Evolutionary conservation across 1,140 invertebrate species (phyloP).

Genomic region (Antheraea pernyi): DNA sequence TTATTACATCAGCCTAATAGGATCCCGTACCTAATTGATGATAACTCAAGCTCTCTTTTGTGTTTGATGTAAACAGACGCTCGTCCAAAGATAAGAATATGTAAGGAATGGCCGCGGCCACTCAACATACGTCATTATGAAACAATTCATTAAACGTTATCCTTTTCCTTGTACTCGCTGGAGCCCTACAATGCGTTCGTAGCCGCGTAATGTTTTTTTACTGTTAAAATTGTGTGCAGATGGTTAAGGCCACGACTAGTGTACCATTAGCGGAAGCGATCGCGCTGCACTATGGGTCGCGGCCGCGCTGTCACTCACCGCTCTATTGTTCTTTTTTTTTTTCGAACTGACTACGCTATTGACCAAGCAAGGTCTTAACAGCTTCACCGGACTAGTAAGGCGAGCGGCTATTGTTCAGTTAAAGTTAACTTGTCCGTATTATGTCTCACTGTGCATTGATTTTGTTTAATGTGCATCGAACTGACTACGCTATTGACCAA

Average conservation of each 20-base stretch:
- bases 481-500: too few relatives aligned
- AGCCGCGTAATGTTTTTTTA: slow-evolving; percentile 25
- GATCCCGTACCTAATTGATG: not conserved
- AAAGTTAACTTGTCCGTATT: not conserved
- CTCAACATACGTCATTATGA: not conserved
- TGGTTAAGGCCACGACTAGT: slow-evolving; percentile 9
- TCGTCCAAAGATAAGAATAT: not conserved
- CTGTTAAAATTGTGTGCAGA: slow-evolving; percentile 16
- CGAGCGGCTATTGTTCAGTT: not conserved
- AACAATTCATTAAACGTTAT: slow-evolving; percentile 7
- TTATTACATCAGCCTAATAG: not conserved
- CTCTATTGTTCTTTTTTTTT: too few relatives aligned
- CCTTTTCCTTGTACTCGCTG: slow-evolving; percentile 17
- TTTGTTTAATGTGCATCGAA: not conserved
- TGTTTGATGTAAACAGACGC: not conserved
- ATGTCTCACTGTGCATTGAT: not conserved
- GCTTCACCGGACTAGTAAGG: too few relatives aligned
- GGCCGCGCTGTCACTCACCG: not conserved
- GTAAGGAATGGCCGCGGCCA: not conserved
- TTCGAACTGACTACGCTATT: too few relatives aligned
- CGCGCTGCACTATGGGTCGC: not conserved
- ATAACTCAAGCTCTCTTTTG: not conserved
- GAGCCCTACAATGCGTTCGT: slow-evolving; percentile 15
- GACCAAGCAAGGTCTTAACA: too few relatives aligned
- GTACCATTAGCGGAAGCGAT: not conserved